Percentiles rank a stretch among this genome's conserved stretches.
phyloP scores from a whole-genome alignment of 2,113 vertebrate species.

The Myotis brandtii region DNA sequence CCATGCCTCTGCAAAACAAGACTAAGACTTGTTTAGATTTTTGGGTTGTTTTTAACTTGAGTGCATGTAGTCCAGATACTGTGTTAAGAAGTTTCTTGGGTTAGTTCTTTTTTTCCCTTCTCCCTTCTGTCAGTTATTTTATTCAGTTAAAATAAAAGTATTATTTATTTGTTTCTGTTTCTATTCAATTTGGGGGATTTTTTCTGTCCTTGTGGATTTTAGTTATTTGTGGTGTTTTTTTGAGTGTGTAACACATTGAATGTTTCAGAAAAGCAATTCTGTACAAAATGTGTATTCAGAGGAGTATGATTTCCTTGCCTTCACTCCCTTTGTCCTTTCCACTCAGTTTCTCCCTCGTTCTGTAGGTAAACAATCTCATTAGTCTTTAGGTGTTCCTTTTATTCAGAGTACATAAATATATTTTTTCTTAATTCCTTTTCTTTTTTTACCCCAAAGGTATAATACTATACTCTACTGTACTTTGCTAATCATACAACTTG shows the following conservation, averaged over 20 bases:
- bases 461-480: neutral
- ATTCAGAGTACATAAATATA: neutral
- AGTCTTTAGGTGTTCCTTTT: conserved; percentile 31
- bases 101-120: neutral
- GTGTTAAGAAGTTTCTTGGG: neutral
- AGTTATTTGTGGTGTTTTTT: neutral
- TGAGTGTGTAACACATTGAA: neutral
- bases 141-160: conserved; percentile 46
- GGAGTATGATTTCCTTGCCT: neutral
- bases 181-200: neutral
- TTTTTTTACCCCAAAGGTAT: conserved; percentile 9
- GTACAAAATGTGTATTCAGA: neutral
- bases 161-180: conserved; percentile 41
- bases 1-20: neutral
- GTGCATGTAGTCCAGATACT: neutral
- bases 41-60: conserved; percentile 8
- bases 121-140: neutral
- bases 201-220: neutral
- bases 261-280: conserved; percentile 27
- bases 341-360: neutral
- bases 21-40: conserved; percentile 45
- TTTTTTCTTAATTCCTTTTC: conserved; percentile 1
- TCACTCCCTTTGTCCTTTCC: neutral
- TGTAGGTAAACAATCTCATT: neutral
- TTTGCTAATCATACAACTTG: conserved; percentile 18